phyloP scores from a whole-genome alignment of 2,888 invertebrate species.

The Schrankia costaestrigalis region DNA sequence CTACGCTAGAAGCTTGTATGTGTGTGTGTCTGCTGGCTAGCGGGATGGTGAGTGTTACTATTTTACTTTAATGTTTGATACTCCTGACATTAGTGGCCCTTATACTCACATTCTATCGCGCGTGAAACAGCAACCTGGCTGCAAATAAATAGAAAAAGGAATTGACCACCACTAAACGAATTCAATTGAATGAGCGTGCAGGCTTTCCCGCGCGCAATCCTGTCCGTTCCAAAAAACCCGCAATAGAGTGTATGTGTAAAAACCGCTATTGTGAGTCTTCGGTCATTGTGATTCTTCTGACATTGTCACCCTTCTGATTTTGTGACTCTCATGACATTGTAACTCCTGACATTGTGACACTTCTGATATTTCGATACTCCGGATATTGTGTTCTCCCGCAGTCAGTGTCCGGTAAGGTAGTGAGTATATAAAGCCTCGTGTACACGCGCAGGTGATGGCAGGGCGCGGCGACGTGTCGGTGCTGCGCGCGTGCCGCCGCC shows the following conservation, averaged over 20 bases:
- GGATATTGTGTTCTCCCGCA: neutral
- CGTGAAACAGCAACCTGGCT: no score
- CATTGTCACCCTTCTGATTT: no score
- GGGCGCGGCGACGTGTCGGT: constrained; percentile 94
- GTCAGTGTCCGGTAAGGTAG: neutral
- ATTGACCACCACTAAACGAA: neutral
- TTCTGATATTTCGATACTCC: no score
- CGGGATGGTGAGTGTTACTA: constrained; percentile 82
- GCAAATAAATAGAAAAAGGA: neutral
- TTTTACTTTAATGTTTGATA: neutral
- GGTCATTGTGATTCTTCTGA: no score
- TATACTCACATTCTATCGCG: no score
- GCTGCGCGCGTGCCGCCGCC: constrained; percentile 90
- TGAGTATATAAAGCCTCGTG: neutral
- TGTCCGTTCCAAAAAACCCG: no score
- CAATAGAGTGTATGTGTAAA: no score
- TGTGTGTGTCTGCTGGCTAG: constrained; percentile 90
- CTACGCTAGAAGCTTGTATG: constrained; percentile 93
- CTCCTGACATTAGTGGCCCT: neutral
- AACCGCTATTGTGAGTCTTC: no score
- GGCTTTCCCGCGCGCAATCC: neutral
- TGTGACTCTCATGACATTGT: no score
- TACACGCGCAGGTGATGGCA: constrained; percentile 87
- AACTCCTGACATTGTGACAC: no score
- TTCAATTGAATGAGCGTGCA: neutral